Evolutionary conservation across 1,140 invertebrate genomes (phyloP).

Genomic region (Procambarus virginalis): DNA sequence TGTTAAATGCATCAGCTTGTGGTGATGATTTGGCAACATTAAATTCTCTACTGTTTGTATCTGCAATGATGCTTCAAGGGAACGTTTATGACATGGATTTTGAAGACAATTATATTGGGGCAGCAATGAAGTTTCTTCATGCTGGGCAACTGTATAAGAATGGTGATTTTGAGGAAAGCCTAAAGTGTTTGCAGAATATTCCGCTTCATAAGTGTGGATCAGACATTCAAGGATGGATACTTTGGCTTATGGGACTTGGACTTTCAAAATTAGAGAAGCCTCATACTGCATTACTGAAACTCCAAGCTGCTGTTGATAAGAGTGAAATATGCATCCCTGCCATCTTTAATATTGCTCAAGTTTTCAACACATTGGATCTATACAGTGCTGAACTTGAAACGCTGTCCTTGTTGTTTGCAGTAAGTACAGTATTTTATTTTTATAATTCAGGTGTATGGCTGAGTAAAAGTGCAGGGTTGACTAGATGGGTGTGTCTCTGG

Average conservation of each 20-base stretch:
- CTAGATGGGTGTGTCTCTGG: conserved; percentile 62
- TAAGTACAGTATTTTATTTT: neutral
- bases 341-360: conserved; percentile 36
- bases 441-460: neutral
- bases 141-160: conserved; percentile 17
- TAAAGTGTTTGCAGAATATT: conserved; percentile 8
- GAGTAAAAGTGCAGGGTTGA: neutral
- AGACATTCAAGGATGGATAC: conserved; percentile 35
- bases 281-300: conserved; percentile 38
- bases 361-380: conserved; percentile 4
- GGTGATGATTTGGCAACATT: neutral
- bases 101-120: conserved; percentile 6
- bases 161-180: conserved; percentile 2
- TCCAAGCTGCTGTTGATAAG: conserved; percentile 42
- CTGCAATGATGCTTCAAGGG: neutral
- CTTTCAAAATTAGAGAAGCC: conserved; percentile 35
- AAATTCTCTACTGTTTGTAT: neutral
- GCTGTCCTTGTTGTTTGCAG: neutral
- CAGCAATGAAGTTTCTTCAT: conserved; percentile 8
- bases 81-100: neutral
- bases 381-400: conserved; percentile 26
- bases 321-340: conserved; percentile 22
- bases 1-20: conserved; percentile 4
- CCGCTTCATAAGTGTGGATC: neutral
- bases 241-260: conserved; percentile 26